Conservation (phyloP, 2,113 vertebrate genomes). For the Phyllopteryx taeniolatus region DNA sequence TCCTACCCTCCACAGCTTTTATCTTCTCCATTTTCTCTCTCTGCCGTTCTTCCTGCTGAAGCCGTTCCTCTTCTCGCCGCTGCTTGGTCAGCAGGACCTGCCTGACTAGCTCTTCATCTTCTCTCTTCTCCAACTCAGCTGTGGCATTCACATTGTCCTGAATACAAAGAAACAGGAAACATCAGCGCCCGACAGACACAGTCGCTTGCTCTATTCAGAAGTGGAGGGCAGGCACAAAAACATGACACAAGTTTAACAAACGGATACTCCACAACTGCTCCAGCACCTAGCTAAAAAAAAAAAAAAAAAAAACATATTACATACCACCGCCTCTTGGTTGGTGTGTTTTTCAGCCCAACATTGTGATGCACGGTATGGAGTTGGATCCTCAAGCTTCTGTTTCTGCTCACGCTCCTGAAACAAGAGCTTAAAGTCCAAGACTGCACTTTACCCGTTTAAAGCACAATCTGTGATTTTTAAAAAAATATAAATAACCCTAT, state of each 20-base stretch:
- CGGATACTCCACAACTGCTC: not conserved
- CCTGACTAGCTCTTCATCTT: constrained; percentile 87
- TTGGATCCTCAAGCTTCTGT: constrained; percentile 78
- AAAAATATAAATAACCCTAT: not conserved
- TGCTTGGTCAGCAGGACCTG: constrained; percentile 88
- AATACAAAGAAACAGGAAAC: constrained; percentile 8
- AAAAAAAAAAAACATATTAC: constrained; percentile 27
- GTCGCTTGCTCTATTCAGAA: not conserved
- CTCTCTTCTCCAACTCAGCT: constrained; percentile 78
- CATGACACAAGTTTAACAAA: not conserved
- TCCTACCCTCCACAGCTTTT: constrained; percentile 92
- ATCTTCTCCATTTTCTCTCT: constrained; percentile 87
- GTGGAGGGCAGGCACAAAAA: not conserved
- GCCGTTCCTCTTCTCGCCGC: constrained; percentile 87
- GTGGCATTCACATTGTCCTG: constrained; percentile 73
- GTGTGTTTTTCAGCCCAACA: constrained; percentile 73
- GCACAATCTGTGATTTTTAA: not conserved
- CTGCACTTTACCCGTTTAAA: not conserved
- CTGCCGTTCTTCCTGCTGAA: constrained; percentile 86
- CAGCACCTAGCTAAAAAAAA: not conserved
- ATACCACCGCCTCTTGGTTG: constrained; percentile 74
- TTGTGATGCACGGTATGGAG: constrained; percentile 76
- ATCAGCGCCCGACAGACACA: not conserved
- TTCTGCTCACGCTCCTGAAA: constrained; percentile 83
- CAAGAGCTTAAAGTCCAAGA: not conserved